Base-by-base conservation (phyloP, 2,888 invertebrate species). In the Caenorhabditis parvicauda region DNA sequence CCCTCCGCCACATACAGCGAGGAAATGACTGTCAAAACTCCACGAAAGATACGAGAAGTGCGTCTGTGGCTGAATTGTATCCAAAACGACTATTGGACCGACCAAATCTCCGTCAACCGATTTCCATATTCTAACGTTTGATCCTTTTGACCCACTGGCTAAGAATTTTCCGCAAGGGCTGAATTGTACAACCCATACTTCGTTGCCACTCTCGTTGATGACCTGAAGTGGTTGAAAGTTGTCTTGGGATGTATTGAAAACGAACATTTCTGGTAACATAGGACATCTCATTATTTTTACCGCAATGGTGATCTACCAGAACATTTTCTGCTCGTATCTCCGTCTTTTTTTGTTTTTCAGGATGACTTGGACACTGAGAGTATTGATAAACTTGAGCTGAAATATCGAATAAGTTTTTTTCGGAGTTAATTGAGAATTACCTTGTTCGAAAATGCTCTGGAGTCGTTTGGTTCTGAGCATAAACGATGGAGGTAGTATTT, bases 131-230 rank as follows among this genome's bases (percentile, higher is more conserved):
- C 48, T 51, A n/a, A 77, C 58, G 21, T 51, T 17, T 29, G 64
- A 62, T 45, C 60, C 60, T 42, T 62, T 70, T 17, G 70, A 68
- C 9, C 72, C 75, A 7, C 72, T 67, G 3, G 74, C 73, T 50
- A 77, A 42, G 39, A 58, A 56, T 44, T 57, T 59, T 38, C 77
- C 77, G 50, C 69, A 62, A 9, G 67, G 58, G 4, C 77, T 77
- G 47, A 77, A 77, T 38, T 70, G 61, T 7, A 74, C 59, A 29
- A 57, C 54, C 59, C 66, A 71, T 1, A 76, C 71, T 48, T 67
- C 62, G n/a, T 41, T 48, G 35, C 55, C 46, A 50, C 70, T 68
- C 19, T 70, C 65, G 22, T 37, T 21, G 9, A 74, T 51, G 9
- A 59, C 39, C 63, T 72, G n/a, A n/a, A n/a, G n/a, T n/a, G n/a